Conservation (phyloP, 2,797 vertebrate species). For the Sparus aurata region DNA sequence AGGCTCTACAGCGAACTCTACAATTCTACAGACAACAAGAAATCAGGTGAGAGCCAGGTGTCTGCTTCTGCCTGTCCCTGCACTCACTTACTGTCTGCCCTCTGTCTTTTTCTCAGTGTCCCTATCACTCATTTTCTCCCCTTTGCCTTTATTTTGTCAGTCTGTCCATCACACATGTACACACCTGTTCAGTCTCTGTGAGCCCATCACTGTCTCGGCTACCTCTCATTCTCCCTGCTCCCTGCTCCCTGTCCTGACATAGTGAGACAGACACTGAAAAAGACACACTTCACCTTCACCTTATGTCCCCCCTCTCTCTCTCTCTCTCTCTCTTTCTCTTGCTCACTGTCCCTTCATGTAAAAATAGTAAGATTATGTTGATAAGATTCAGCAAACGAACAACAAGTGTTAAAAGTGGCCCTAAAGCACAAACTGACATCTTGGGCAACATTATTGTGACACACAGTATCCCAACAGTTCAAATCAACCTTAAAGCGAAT, state of each 20-base stretch:
- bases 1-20: slow-evolving; percentile 95
- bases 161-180: slow-evolving; percentile 31
- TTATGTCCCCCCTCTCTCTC: slow-evolving; percentile 9
- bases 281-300: slow-evolving; percentile 19
- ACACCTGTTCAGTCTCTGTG: slow-evolving; percentile 34
- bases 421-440: slow-evolving; percentile 6
- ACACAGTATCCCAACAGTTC: background rate
- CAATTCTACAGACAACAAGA: slow-evolving; percentile 94
- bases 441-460: background rate
- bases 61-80: slow-evolving; percentile 3
- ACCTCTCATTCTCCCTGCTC: slow-evolving; percentile 12
- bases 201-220: slow-evolving; percentile 8
- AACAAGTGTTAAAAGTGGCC: slow-evolving; percentile 24
- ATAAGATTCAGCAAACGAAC: slow-evolving; percentile 22
- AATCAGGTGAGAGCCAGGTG: slow-evolving; percentile 87
- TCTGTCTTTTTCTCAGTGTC: slow-evolving; percentile 18
- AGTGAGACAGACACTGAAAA: slow-evolving; percentile 18
- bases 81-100: slow-evolving; percentile 19
- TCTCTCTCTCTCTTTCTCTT: background rate
- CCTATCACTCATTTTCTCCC: slow-evolving; percentile 25
- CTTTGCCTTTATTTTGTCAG: slow-evolving; percentile 26
- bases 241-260: background rate
- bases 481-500: background rate
- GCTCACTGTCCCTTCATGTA: slow-evolving; percentile 32
- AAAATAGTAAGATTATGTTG: slow-evolving; percentile 34